Base-by-base conservation (phyloP, 2,113 vertebrate species). In the Oxyruncus cristatus region DNA sequence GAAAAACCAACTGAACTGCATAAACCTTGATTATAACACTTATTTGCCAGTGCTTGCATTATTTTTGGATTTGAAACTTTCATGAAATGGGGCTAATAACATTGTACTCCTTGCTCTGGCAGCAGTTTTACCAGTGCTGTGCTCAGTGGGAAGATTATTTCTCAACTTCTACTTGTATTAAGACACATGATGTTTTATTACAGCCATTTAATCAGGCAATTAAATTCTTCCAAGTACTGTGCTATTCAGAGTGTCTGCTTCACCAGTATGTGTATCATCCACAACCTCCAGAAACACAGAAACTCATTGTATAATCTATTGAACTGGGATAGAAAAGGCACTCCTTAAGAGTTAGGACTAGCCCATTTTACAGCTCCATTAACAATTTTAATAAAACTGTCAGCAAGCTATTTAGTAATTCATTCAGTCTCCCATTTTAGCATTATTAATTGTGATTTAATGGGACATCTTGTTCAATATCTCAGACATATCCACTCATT, bases 401-500 rank as follows among this genome's bases (percentile, higher is more conserved):
- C 88, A 85, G 44, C 39, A 88, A 67, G 46, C 33, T 81, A 37
- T 77, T 92, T 90, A 0, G 0, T 66, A 88, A 85, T 90, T 74
- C 62, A 74, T 77, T 8, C 46, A 47, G 12, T 28, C 33, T 67
- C 4, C 0, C 77, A 59, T 89, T 68, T 77, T 81, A 74, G 7
- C 33, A 50, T 88, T 94, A 86, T 90, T 95, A 95, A 92, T 88
- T 86, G 75, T 84, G 83, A 95, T 89, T 95, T 91, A 95, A 83
- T 88, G 33, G 63, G 19, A 67, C 19, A 62, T 88, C 68, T 55
- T 77, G 11, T 80, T 95, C 72, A 67, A 28, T 65, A 65, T 70
- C 67, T 76, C n/a, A 90, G 41, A 30, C 49, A 90, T 65, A 92
- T 56, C 9, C 32, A 61, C 23, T 58, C 14, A 58, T 95, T 97